These are phyloP conservation scores for Argentina silus DNA, from an alignment of 2,797 vertebrate species.

Conservation along the genomic window DNA sequence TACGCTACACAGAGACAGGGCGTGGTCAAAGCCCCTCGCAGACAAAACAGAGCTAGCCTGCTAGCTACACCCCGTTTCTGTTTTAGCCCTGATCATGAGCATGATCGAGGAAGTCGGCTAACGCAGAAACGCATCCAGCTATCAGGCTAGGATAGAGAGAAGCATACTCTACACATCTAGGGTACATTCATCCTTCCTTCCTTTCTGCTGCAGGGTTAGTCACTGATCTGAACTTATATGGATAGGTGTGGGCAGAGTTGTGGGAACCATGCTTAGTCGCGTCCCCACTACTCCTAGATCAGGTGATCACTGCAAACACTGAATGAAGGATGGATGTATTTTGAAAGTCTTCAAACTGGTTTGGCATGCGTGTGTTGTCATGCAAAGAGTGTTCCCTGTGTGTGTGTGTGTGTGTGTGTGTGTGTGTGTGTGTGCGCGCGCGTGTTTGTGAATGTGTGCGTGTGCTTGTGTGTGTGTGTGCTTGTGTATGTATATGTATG, in stretches of 20 bases:
- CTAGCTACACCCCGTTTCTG: slow-evolving; percentile 25
- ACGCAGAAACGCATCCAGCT: slow-evolving; percentile 38
- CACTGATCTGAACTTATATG: slow-evolving; percentile 50
- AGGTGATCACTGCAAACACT: slow-evolving; percentile 44
- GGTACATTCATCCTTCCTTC: slow-evolving; percentile 31
- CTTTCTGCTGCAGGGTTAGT: slow-evolving; percentile 40
- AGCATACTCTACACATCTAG: slow-evolving; percentile 15
- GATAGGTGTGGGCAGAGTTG: slow-evolving; percentile 38
- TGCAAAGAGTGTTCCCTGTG: slow-evolving; percentile 25
- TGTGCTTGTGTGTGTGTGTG: neutral
- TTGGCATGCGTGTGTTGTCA: slow-evolving; percentile 47
- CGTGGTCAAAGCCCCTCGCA: neutral
- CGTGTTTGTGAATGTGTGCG: slow-evolving; percentile 17
- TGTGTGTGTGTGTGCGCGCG: slow-evolving; percentile 3
- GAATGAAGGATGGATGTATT: slow-evolving; percentile 44
- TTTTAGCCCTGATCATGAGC: slow-evolving; percentile 13
- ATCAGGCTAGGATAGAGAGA: slow-evolving; percentile 14
- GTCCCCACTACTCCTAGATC: slow-evolving; percentile 29
- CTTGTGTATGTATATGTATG: slow-evolving; percentile 1
- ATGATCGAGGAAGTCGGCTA: slow-evolving; percentile 11
- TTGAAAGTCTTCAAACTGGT: slow-evolving; percentile 32
- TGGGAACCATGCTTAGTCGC: slow-evolving; percentile 27
- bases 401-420: slow-evolving; percentile 22
- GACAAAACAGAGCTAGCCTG: neutral
- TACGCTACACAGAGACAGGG: slow-evolving; percentile 85